Evolutionary conservation across 2,888 invertebrate genomes (phyloP).

Genomic region (Glyphotaelius pellucidus): DNA sequence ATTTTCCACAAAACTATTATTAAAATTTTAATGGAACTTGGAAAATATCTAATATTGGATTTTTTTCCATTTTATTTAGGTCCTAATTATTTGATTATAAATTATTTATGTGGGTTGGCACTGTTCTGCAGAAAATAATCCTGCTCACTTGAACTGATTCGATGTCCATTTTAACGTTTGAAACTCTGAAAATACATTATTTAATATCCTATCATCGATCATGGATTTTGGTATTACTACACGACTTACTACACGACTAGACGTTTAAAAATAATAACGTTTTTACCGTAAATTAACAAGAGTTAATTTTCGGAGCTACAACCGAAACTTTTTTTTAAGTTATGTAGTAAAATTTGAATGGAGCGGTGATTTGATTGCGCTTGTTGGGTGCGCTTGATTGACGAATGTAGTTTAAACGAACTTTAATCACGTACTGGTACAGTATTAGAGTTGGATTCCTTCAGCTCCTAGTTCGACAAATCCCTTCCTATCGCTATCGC

Average conservation of each 20-base stretch:
- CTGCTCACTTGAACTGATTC: not conserved
- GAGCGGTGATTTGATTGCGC: not conserved
- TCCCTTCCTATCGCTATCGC: not conserved
- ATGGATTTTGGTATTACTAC: not conserved
- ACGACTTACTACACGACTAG: not conserved
- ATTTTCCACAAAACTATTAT: not conserved
- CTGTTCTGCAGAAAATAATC: not conserved
- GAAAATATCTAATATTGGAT: not conserved
- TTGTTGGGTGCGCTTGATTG: not conserved
- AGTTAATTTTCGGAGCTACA: not conserved
- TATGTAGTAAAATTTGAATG: not conserved
- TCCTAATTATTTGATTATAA: too few relatives aligned
- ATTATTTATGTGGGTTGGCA: not conserved
- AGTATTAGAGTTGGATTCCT: slow-evolving; percentile 17
- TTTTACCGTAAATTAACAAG: not conserved
- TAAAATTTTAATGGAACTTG: not conserved
- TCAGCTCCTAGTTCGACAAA: not conserved
- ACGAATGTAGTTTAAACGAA: not conserved
- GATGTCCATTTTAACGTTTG: not conserved
- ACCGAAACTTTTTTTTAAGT: not conserved
- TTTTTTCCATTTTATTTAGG: not conserved
- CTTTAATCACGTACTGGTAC: not conserved
- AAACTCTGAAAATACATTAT: not conserved
- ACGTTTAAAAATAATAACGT: not conserved
- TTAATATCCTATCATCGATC: not conserved